These are phyloP conservation scores for Zosterops hypoxanthus DNA, from an alignment of 2,113 vertebrate species.

Conservation along the genomic window DNA sequence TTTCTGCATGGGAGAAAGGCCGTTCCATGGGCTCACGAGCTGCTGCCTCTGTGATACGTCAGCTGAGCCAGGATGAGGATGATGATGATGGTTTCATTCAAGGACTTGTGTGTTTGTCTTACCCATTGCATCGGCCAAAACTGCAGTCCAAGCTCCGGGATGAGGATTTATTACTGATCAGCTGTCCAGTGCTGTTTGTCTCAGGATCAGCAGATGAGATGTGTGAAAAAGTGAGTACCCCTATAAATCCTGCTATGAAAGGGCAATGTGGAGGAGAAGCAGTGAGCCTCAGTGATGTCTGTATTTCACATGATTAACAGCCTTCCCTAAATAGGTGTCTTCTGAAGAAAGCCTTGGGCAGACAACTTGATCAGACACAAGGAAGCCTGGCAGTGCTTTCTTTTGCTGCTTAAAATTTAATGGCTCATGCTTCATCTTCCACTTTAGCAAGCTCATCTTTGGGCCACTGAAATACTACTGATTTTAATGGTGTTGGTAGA, in stretches of 20 bases:
- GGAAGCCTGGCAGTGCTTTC: background rate
- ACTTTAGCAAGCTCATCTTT: background rate
- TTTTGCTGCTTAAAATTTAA: background rate
- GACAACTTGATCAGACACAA: background rate
- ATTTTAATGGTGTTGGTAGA: background rate
- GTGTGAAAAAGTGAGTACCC: slow-evolving; percentile 85
- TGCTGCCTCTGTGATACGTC: slow-evolving; percentile 78
- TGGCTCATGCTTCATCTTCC: background rate
- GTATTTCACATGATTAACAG: background rate
- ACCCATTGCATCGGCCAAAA: slow-evolving; percentile 87
- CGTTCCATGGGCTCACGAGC: slow-evolving; percentile 92
- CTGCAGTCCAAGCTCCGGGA: slow-evolving; percentile 82
- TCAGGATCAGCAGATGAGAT: slow-evolving; percentile 90
- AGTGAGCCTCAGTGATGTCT: background rate
- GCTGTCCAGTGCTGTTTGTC: slow-evolving; percentile 85
- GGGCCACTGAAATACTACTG: background rate
- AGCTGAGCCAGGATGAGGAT: slow-evolving; percentile 61
- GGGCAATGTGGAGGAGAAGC: background rate
- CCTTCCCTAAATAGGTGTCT: background rate
- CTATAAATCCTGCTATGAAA: background rate
- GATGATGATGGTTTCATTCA: slow-evolving; percentile 72
- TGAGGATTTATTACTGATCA: slow-evolving; percentile 81
- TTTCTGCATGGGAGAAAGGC: slow-evolving; percentile 71
- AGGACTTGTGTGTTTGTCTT: slow-evolving; percentile 90
- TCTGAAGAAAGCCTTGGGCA: background rate